These are phyloP conservation scores for Agapetus fuscipes DNA, from an alignment of 2,888 invertebrate genomes.

Conservation along the genomic window DNA sequence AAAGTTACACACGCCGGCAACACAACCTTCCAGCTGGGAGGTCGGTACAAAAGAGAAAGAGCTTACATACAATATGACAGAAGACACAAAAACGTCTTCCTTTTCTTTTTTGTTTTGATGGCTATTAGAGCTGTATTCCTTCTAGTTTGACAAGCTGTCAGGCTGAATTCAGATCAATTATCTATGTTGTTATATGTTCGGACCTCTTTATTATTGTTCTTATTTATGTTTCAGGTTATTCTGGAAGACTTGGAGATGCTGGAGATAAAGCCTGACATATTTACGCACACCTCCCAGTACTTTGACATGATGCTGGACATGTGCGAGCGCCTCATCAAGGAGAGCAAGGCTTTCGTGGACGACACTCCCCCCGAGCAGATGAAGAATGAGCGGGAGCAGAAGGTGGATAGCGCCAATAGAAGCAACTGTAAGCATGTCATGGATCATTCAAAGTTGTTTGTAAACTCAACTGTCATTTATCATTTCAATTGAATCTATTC, in stretches of 20 bases:
- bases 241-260: conserved; percentile 86
- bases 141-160: too few species aligned
- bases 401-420: conserved; percentile 73
- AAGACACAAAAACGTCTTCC: too few species aligned
- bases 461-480: neutral
- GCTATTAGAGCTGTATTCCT: too few species aligned
- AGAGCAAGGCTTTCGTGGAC: conserved; percentile 92
- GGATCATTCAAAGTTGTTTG: neutral
- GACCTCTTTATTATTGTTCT: too few species aligned
- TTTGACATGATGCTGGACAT: conserved; percentile 85
- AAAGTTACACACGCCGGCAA: too few species aligned
- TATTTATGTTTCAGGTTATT: conserved; percentile 59
- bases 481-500: neutral
- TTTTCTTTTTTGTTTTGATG: too few species aligned
- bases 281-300: conserved; percentile 94
- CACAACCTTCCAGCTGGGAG: too few species aligned
- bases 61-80: too few species aligned
- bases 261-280: conserved; percentile 84
- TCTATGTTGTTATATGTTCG: too few species aligned
- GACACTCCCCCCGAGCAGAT: conserved; percentile 91
- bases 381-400: conserved; percentile 90
- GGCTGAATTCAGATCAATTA: too few species aligned
- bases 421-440: conserved; percentile 59
- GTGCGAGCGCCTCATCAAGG: conserved; percentile 79
- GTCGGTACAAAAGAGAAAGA: too few species aligned